Conservation (phyloP, 2,888 invertebrate genomes). For the Chydorus sphaericus region DNA sequence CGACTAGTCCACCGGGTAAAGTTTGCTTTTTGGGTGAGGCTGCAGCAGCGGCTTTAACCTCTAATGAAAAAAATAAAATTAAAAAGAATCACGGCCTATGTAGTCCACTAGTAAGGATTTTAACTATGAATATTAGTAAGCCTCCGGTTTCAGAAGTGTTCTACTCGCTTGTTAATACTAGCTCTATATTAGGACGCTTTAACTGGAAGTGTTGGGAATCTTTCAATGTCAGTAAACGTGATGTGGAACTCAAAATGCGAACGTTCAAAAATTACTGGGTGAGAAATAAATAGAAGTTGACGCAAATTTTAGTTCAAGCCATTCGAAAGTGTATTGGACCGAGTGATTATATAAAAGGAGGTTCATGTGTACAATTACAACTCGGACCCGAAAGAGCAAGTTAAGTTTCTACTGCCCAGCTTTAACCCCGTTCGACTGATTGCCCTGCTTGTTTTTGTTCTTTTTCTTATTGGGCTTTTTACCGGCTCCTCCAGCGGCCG, state of each 20-base stretch:
- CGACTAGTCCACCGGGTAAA: constrained; percentile 55
- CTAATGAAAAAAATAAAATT: no score
- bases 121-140: no score
- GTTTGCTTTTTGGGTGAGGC: constrained; percentile 16
- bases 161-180: no score
- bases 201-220: no score
- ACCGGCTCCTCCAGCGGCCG: not conserved
- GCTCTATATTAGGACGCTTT: no score
- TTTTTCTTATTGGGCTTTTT: not conserved
- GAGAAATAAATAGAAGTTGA: not conserved
- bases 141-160: no score
- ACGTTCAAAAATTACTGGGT: no score
- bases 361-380: not conserved
- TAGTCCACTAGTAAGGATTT: no score
- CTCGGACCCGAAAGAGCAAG: not conserved
- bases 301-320: not conserved
- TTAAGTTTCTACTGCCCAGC: not conserved
- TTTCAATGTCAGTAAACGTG: no score
- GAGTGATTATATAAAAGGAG: not conserved
- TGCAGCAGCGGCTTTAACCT: not conserved
- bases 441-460: not conserved
- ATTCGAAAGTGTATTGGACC: not conserved
- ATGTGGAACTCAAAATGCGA: no score
- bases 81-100: no score
- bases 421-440: no score